Evolutionary conservation across 1,140 invertebrate species (phyloP).

Genomic region (Nephila pilipes): DNA sequence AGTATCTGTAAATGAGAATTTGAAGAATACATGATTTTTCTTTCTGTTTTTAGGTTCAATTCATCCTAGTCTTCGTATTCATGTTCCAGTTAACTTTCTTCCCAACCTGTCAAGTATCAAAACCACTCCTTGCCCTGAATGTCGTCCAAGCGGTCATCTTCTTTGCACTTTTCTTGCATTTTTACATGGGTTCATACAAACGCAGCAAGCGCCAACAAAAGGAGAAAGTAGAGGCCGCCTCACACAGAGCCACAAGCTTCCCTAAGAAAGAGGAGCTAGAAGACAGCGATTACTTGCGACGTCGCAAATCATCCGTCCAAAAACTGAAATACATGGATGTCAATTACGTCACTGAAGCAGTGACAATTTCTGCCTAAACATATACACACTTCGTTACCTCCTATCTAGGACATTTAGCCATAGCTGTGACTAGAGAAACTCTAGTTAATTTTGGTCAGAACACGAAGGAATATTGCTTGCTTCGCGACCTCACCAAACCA

Average conservation of each 20-base stretch:
- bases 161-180: constrained; percentile 69
- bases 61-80: constrained; percentile 69
- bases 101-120: constrained; percentile 70
- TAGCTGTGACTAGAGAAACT: neutral
- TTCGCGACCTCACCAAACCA: constrained; percentile 18
- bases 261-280: constrained; percentile 2
- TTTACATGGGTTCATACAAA: constrained; percentile 62
- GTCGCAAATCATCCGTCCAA: constrained; percentile 62
- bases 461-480: neutral
- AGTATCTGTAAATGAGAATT: no score
- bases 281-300: constrained; percentile 11
- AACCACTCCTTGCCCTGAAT: constrained; percentile 64
- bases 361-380: constrained; percentile 69
- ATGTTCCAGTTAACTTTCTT: constrained; percentile 73
- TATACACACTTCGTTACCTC: neutral
- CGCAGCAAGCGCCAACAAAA: neutral
- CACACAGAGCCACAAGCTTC: neutral
- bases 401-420: neutral
- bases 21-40: neutral
- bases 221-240: neutral
- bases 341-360: constrained; percentile 68
- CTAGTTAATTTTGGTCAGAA: constrained; percentile 22
- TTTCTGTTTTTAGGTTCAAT: constrained; percentile 60
- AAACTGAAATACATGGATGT: constrained; percentile 61
- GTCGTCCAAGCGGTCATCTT: constrained; percentile 73